Conservation (phyloP, 2,888 invertebrate species). For the Sussaba pulchella region DNA sequence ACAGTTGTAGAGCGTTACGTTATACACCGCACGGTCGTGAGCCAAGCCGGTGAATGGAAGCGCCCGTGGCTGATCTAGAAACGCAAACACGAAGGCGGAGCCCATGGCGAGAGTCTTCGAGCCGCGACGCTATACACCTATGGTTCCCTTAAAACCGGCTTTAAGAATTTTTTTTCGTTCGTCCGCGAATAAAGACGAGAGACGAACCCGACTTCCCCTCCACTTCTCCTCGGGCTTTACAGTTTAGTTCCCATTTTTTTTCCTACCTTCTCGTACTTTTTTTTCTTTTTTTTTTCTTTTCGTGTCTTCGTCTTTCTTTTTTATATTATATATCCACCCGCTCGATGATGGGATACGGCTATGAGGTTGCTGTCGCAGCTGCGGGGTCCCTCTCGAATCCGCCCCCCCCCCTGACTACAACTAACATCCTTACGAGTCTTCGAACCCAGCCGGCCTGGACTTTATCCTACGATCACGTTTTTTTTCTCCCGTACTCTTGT, state of each 20-base stretch:
- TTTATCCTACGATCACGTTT: constrained; percentile 12
- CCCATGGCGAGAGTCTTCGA: constrained; percentile 49
- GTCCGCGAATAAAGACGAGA: constrained; percentile 57
- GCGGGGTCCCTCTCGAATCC: constrained; percentile 33
- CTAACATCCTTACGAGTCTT: constrained; percentile 20
- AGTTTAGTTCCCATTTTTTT: constrained; percentile 34
- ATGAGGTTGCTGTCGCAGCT: constrained; percentile 48
- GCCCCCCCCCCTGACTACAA: neutral
- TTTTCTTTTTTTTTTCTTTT: neutral
- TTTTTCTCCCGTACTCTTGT: neutral
- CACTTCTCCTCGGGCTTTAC: constrained; percentile 36
- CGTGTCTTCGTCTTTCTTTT: constrained; percentile 15
- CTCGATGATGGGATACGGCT: constrained; percentile 45
- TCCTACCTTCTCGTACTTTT: constrained; percentile 14
- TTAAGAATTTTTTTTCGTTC: constrained; percentile 69
- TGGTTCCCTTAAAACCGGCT: constrained; percentile 67
- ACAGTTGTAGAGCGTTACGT: constrained; percentile 82
- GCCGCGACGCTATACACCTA: too few relatives aligned
- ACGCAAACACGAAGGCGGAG: neutral
- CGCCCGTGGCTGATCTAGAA: constrained; percentile 17
- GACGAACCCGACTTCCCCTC: constrained; percentile 6
- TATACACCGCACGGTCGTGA: constrained; percentile 68
- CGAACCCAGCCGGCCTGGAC: neutral
- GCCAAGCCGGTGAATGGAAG: constrained; percentile 75
- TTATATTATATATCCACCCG: constrained; percentile 27